phyloP scores from a whole-genome alignment of 2,888 invertebrate genomes.

The Heliconius cydno region DNA sequence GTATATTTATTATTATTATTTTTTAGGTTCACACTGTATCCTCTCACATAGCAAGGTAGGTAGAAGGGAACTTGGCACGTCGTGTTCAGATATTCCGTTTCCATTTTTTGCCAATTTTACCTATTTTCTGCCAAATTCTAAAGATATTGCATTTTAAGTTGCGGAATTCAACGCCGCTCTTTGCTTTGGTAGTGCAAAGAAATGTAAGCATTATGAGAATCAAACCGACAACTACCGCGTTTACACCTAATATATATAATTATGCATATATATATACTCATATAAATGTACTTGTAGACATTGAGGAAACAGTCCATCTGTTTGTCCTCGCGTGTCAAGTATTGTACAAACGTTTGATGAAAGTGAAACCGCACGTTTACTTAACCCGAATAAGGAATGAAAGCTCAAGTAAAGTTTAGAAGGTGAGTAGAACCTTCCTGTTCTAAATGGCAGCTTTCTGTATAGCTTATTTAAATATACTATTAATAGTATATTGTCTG shows the following conservation, averaged over 20 bases:
- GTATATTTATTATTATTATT: no score
- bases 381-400: constrained; percentile 55
- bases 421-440: constrained; percentile 40
- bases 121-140: background rate
- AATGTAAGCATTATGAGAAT: background rate
- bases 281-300: background rate
- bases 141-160: background rate
- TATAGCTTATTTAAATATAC: constrained; percentile 9
- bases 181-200: background rate
- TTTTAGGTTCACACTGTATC: no score
- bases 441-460: constrained; percentile 34
- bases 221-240: background rate
- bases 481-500: background rate
- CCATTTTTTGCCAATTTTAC: background rate
- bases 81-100: no score
- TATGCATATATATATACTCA: background rate
- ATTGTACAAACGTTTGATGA: constrained; percentile 50
- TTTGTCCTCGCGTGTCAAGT: constrained; percentile 46
- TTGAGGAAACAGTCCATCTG: constrained; percentile 25
- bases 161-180: background rate
- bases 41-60: background rate
- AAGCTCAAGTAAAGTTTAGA: constrained; percentile 49
- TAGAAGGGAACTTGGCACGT: no score
- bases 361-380: constrained; percentile 55
- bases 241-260: background rate